These are phyloP conservation scores for Ceratosolen solmsi DNA, from an alignment of 1,140 invertebrate genomes.

Conservation along the genomic window DNA sequence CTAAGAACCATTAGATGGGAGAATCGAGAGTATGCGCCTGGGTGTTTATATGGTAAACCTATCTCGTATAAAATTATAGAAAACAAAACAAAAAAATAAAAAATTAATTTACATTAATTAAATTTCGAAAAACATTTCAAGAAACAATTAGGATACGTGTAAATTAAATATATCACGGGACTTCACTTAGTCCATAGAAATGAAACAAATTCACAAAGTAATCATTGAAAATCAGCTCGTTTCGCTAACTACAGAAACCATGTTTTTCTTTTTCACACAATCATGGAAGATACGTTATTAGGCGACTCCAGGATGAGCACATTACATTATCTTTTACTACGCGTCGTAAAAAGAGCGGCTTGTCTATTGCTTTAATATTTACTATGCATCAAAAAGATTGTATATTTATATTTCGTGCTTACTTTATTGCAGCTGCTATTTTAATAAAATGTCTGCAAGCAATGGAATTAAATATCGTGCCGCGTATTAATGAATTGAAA, in stretches of 20 bases:
- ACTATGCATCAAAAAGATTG: constrained; percentile 16
- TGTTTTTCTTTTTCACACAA: neutral
- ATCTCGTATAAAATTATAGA: no score
- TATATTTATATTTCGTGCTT: constrained; percentile 18
- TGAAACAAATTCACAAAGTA: neutral
- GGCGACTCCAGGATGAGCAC: neutral
- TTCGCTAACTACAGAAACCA: neutral
- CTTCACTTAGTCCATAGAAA: neutral
- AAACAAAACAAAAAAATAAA: no score
- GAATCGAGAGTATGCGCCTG: no score
- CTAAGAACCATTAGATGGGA: no score
- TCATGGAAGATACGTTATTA: neutral
- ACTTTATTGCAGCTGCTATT: constrained; percentile 11
- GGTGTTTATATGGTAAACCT: no score
- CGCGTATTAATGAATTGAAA: neutral
- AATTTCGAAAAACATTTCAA: neutral
- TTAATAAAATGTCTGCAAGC: constrained; percentile 6
- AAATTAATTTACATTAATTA: neutral
- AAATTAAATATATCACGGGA: neutral
- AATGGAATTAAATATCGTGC: neutral
- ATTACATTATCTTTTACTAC: constrained; percentile 38
- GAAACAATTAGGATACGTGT: neutral
- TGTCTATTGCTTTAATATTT: constrained; percentile 22
- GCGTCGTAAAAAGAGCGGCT: constrained; percentile 17
- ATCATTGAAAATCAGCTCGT: neutral